Percentiles rank a stretch among this genome's conserved stretches.
phyloP scores from a whole-genome alignment of 2,888 invertebrate species.

The Amphimallon solstitiale region DNA sequence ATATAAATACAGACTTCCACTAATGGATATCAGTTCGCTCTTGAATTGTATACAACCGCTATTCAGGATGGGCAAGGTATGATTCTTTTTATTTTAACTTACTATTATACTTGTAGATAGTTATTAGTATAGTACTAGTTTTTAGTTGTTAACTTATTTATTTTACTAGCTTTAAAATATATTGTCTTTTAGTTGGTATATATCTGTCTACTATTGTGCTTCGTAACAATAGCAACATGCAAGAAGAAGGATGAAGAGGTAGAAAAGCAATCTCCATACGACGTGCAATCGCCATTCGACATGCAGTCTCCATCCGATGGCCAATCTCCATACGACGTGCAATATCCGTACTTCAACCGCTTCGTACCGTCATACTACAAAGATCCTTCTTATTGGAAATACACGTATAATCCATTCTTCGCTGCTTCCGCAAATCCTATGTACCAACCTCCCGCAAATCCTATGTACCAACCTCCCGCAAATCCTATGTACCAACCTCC shows the following conservation, averaged over 20 bases:
- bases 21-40: neutral
- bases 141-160: no score
- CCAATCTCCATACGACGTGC: neutral
- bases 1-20: slow-evolving; percentile 5
- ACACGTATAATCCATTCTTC: no score
- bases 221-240: slow-evolving; percentile 11
- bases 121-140: no score
- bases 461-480: neutral
- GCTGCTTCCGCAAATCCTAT: neutral
- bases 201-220: slow-evolving; percentile 8
- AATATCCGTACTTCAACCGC: neutral
- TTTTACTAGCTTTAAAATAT: neutral
- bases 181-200: slow-evolving; percentile 7
- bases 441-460: neutral
- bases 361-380: no score
- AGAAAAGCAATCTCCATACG: neutral
- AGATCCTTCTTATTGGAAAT: no score
- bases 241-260: slow-evolving; percentile 10
- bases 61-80: slow-evolving; percentile 17
- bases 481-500: neutral
- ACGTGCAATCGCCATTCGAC: neutral
- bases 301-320: neutral
- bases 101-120: no score
- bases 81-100: no score
- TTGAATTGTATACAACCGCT: neutral